A percentile compares a stretch with the other conserved stretches of the same genome.
Conservation (phyloP, 1,140 invertebrate genomes). For the Olivierus martensii region DNA sequence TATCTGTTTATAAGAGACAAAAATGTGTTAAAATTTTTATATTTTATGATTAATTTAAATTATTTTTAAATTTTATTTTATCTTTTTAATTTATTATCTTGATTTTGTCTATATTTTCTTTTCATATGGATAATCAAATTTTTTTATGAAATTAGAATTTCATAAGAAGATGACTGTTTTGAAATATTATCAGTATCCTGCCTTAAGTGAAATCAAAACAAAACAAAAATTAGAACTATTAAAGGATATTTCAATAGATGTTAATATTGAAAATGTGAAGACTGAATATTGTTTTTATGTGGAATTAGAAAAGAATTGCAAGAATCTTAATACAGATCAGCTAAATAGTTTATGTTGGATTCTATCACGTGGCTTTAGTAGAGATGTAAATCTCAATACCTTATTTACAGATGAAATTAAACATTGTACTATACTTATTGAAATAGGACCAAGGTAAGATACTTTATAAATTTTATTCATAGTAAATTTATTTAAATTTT, state of each 20-base stretch:
- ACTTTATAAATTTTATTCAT: too few species aligned
- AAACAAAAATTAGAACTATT: not conserved
- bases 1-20: too few species aligned
- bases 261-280: slow-evolving; percentile 34
- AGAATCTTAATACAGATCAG: slow-evolving; percentile 18
- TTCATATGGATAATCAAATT: too few species aligned
- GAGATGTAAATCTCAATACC: slow-evolving; percentile 9
- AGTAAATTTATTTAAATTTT: too few species aligned
- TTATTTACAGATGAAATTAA: not conserved
- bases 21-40: too few species aligned
- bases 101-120: too few species aligned
- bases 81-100: too few species aligned
- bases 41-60: too few species aligned
- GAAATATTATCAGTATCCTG: not conserved
- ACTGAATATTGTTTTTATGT: slow-evolving; percentile 70
- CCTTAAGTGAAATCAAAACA: not conserved
- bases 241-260: not conserved
- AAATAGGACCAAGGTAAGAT: slow-evolving; percentile 37
- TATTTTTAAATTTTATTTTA: too few species aligned
- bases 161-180: not conserved
- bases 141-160: too few species aligned
- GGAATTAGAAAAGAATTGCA: slow-evolving; percentile 39
- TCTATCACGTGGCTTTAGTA: slow-evolving; percentile 15
- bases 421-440: slow-evolving; percentile 20
- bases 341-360: slow-evolving; percentile 11